These are phyloP conservation scores for Holothuria glaberrima DNA, from an alignment of 35 echinoderm and acorn worm species.

Conservation along the genomic window DNA sequence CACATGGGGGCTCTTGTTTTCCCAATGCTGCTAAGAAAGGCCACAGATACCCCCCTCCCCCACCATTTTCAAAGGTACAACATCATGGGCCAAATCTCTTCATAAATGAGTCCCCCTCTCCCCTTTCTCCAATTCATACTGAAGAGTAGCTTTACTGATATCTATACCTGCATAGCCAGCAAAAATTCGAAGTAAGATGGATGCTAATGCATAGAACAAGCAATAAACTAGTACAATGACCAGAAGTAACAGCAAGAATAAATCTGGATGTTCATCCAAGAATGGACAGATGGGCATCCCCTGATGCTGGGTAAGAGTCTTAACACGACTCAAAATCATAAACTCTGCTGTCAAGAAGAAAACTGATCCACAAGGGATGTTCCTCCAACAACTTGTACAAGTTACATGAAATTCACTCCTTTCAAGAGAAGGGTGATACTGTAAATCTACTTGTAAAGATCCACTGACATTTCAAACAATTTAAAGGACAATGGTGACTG, in stretches of 20 bases:
- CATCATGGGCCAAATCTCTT: too few species aligned
- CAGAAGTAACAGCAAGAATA: constrained; percentile 84
- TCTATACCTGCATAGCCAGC: constrained; percentile 23
- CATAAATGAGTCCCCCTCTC: too few species aligned
- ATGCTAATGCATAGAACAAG: constrained; percentile 72
- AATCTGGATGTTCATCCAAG: constrained; percentile 89
- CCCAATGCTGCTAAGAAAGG: too few species aligned
- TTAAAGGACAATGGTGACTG: too few species aligned
- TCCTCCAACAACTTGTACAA: not conserved
- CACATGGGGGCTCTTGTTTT: too few species aligned
- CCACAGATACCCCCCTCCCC: too few species aligned
- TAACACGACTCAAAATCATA: not conserved
- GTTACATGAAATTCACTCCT: not conserved
- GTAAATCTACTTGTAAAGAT: too few species aligned
- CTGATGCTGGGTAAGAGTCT: constrained; percentile 9
- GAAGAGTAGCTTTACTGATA: too few species aligned
- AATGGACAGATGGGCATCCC: constrained; percentile 93
- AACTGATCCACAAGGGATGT: not conserved
- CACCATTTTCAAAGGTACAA: too few species aligned
- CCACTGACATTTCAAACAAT: too few species aligned
- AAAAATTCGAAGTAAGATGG: constrained; percentile 61
- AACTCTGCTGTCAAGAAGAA: not conserved
- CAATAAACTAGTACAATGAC: constrained; percentile 65
- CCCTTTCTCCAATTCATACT: too few species aligned
- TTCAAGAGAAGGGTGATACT: too few species aligned